phyloP scores from a whole-genome alignment of 2,888 invertebrate species.

The Orthonychiurus folsomi region DNA sequence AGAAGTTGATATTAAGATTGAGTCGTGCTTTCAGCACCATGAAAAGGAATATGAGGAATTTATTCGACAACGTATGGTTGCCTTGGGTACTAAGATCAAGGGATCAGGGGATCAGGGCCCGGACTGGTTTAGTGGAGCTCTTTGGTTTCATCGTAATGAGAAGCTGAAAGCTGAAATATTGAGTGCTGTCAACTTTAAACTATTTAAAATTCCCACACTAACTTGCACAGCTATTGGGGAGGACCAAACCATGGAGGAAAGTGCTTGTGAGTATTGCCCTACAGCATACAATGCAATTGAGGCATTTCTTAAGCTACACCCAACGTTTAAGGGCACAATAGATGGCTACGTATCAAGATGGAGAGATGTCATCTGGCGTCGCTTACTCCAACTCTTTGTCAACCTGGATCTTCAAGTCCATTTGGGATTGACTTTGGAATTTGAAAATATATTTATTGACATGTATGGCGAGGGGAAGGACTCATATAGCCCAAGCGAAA shows the following conservation, averaged over 20 bases:
- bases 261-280: not conserved
- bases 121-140: not conserved
- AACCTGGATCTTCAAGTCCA: not conserved
- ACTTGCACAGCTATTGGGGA: not conserved
- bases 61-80: not conserved
- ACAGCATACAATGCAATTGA: not conserved
- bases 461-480: not conserved
- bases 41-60: not conserved
- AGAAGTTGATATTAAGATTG: not conserved
- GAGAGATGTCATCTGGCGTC: not conserved
- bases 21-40: not conserved
- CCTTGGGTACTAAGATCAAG: not conserved
- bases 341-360: not conserved
- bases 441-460: not conserved
- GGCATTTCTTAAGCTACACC: not conserved
- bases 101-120: not conserved
- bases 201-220: not conserved
- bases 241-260: not conserved
- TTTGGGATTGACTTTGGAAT: not conserved
- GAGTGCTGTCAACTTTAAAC: not conserved
- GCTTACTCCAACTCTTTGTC: not conserved
- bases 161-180: not conserved
- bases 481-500: not conserved
- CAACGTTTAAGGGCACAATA: not conserved
- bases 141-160: not conserved